These are phyloP conservation scores for Spizella passerina DNA, from an alignment of 2,797 vertebrate species.

Conservation along the genomic window DNA sequence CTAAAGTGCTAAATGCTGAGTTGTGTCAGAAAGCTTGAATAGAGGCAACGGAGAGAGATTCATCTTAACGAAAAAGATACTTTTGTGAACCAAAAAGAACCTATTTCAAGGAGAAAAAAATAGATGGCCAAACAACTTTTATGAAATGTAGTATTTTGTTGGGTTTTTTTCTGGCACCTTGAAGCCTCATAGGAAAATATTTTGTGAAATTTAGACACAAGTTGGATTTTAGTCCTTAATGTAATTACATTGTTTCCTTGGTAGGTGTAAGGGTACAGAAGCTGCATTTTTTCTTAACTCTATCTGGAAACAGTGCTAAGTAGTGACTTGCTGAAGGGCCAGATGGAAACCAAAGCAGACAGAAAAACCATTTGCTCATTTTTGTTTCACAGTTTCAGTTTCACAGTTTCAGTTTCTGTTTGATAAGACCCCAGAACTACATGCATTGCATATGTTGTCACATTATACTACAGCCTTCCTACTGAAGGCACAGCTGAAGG, in stretches of 20 bases:
- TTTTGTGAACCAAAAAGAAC: background rate
- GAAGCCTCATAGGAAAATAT: background rate
- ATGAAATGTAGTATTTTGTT: accelerated
- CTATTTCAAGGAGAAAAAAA: background rate
- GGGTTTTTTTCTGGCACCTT: background rate
- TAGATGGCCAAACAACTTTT: background rate
- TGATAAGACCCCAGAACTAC: background rate
- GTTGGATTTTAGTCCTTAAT: background rate
- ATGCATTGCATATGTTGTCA: background rate
- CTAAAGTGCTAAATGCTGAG: background rate
- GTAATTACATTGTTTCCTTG: background rate
- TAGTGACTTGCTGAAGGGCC: background rate
- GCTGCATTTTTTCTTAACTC: background rate
- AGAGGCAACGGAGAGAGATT: background rate
- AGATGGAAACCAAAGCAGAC: background rate
- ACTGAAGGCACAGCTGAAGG: background rate
- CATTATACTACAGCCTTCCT: background rate
- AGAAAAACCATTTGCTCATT: background rate
- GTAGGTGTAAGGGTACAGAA: background rate
- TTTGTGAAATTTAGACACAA: background rate
- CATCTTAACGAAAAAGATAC: background rate
- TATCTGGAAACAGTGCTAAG: background rate
- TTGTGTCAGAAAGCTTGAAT: background rate
- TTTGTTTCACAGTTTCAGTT: background rate
- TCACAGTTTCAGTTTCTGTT: background rate